Base-by-base conservation (phyloP, 2,888 invertebrate genomes). In the Linnaemya vulpina region DNA sequence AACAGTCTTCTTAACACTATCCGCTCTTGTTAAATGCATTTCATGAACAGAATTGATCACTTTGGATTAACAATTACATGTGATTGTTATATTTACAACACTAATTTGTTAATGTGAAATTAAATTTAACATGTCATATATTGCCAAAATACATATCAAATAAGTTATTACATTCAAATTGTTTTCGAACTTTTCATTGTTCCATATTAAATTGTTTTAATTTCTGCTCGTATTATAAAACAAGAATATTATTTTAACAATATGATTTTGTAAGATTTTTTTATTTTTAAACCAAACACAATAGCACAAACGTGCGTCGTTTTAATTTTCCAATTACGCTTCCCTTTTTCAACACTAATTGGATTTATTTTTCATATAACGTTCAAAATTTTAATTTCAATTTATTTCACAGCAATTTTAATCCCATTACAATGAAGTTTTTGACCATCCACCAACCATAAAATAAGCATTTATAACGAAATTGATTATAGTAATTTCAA, bases 341-440 rank as follows among this genome's bases (percentile, higher is more conserved):
- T 60, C 30, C 43, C 46, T 43, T 60, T 71, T 46, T 35, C 30
- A 60, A 40, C 25, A 60, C 25, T 78, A 78, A 78, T 78, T 71
- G 78, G 63, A 63, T 78, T 78, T 71, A 63, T 63, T n/a, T 53
- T 22, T 35, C 51, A 71, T 70, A 40, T 63, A 9, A n/a, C 35
- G 67, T 46, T 55, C 5, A 65, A 53, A 51, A 67, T 68, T 62
- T 62, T 62, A 81, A 75, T 81, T 68, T 68, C 25, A 74, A 60
- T 68, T 74, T 68, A 51, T 81, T 81, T 65, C 20, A 65, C 51
- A 43, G 35, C 35, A 63, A 35, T 68, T 53, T 62, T 84, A 81
- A 84, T 84, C 77, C 68, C 49, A 74, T 84, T 84, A 77, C 38
- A 67, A 67, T 76, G 51, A 38, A 38, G 4, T 53, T 25, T 71